Conservation (phyloP, 2,888 invertebrate genomes). For the Drosophila histrio region DNA sequence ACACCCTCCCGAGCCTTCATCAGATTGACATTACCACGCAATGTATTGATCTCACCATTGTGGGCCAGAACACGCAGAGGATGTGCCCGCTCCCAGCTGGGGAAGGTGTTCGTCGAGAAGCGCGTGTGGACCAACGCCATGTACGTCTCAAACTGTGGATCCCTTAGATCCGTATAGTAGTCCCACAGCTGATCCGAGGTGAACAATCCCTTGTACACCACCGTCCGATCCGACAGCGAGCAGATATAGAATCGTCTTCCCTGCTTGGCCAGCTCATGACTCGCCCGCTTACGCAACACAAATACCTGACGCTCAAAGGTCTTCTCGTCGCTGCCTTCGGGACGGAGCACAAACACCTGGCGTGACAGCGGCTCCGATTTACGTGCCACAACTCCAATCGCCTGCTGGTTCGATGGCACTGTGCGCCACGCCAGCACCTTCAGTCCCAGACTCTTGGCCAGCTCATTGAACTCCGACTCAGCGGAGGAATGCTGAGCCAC, state of each 20-base stretch:
- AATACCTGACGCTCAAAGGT: conserved; percentile 89
- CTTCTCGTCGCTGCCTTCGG: conserved; percentile 81
- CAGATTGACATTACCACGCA: conserved; percentile 98
- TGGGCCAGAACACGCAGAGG: conserved; percentile 96
- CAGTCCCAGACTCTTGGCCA: conserved; percentile 92
- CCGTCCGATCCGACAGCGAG: conserved; percentile 93
- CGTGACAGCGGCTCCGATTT: conserved; percentile 98
- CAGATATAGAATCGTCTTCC: conserved; percentile 98
- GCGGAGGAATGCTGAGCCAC: conserved; percentile 91
- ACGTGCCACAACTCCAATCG: conserved; percentile 95
- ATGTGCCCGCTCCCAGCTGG: conserved; percentile 99
- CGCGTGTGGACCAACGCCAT: conserved; percentile 98
- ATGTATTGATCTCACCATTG: conserved; percentile 99
- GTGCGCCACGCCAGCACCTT: conserved; percentile 97
- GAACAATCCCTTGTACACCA: conserved; percentile 99
- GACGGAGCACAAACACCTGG: conserved; percentile 94
- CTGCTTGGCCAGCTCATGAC: conserved; percentile 93
- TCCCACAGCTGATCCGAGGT: conserved; percentile 96
- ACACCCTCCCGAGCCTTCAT: conserved; percentile 99
- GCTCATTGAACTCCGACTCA: conserved; percentile 91
- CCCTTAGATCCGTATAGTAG: conserved; percentile 88
- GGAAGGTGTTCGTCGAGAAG: conserved; percentile 99
- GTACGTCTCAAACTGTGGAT: conserved; percentile 95
- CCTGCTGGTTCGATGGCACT: conserved; percentile 93
- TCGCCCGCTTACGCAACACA: conserved; percentile 95